These are phyloP conservation scores for Podarcis siculus DNA, from an alignment of 2,797 vertebrate genomes.

Conservation along the genomic window DNA sequence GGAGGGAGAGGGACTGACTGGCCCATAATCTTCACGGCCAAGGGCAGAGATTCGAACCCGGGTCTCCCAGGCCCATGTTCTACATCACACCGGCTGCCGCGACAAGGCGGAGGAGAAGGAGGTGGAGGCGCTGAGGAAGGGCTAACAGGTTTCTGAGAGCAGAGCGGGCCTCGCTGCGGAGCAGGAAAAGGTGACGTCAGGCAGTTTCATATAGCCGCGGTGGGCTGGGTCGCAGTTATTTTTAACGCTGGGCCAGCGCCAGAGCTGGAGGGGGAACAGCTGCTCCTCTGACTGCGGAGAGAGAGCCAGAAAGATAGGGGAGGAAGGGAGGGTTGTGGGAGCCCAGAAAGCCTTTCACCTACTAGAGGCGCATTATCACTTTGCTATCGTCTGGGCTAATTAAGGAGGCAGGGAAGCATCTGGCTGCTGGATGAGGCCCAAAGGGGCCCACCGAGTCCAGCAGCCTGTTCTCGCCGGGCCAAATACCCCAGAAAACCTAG, in stretches of 20 bases:
- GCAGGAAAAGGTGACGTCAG: neutral
- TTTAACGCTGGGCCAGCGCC: neutral
- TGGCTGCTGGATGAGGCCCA: too few species aligned
- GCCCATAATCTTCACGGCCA: too few species aligned
- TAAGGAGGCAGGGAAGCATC: too few species aligned
- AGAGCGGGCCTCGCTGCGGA: neutral
- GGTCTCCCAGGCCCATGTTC: too few species aligned
- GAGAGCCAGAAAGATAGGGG: neutral
- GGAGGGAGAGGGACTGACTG: too few species aligned
- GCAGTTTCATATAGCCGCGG: neutral
- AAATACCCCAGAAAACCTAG: too few species aligned
- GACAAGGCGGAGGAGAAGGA: neutral
- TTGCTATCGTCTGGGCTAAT: too few species aligned
- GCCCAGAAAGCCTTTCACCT: neutral
- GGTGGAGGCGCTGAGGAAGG: accelerated
- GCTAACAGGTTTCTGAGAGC: neutral
- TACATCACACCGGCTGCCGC: too few species aligned
- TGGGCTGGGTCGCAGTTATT: slow-evolving; percentile 7
- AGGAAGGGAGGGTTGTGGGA: neutral
- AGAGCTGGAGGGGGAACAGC: neutral
- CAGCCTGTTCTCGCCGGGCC: too few species aligned
- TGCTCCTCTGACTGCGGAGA: neutral
- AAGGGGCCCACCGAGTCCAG: too few species aligned
- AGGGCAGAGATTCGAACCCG: too few species aligned
- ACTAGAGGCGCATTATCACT: too few species aligned